Percentiles rank a stretch among this genome's conserved stretches.
Conservation (phyloP, 2,888 invertebrate species). For the Limenitis camilla region DNA sequence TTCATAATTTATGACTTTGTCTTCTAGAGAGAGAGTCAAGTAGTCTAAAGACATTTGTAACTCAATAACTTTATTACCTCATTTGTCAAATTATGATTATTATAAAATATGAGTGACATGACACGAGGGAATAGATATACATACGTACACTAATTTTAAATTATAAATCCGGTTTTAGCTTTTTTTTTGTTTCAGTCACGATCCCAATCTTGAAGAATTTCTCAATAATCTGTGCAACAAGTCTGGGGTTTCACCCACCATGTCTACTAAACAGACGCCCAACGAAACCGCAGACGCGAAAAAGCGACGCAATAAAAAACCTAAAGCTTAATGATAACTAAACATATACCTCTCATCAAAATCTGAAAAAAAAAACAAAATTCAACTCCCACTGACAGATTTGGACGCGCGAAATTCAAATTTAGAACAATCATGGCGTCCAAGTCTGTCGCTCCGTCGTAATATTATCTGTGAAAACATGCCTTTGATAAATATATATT, state of each 20-base stretch:
- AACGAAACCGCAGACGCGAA: slow-evolving; percentile 39
- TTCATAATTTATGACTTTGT: no score
- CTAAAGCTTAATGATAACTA: slow-evolving; percentile 35
- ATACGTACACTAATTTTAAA: no score
- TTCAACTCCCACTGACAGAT: slow-evolving; percentile 6
- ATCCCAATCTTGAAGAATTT: slow-evolving; percentile 87
- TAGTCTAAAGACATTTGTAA: no score
- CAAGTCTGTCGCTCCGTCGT: slow-evolving; percentile 17
- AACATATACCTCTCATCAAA: slow-evolving; percentile 10
- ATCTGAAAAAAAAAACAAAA: not conserved
- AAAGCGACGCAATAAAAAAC: slow-evolving; percentile 60
- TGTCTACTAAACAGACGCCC: slow-evolving; percentile 31
- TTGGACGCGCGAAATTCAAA: slow-evolving; percentile 6
- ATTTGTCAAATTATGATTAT: no score
- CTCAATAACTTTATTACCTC: no score
- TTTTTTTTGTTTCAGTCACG: slow-evolving; percentile 67
- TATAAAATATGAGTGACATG: no score
- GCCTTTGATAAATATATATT: slow-evolving; percentile 31
- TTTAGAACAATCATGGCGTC: no score
- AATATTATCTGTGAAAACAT: slow-evolving; percentile 32
- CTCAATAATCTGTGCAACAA: slow-evolving; percentile 86
- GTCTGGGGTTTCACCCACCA: slow-evolving; percentile 54
- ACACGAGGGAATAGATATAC: no score
- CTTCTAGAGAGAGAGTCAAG: no score
- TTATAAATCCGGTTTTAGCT: not conserved